phyloP scores from a whole-genome alignment of 2,888 invertebrate species.

The Selenia dentaria region DNA sequence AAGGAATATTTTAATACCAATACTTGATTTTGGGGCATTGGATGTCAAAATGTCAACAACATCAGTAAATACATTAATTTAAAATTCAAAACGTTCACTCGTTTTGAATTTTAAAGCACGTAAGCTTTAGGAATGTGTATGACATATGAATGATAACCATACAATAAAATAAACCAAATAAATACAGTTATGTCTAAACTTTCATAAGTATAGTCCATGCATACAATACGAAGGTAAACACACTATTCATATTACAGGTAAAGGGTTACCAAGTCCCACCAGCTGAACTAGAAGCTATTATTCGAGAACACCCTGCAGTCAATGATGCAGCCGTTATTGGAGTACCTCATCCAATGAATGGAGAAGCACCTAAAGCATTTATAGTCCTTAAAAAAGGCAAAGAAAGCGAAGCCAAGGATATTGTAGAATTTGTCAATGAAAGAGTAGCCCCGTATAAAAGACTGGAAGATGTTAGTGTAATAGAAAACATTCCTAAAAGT shows the following conservation, averaged over 20 bases:
- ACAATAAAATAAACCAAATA: no score
- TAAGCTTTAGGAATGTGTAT: no score
- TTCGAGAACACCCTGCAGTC: conserved; percentile 90
- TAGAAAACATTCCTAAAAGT: conserved; percentile 90
- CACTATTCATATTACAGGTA: conserved; percentile 82
- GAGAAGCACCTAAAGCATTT: conserved; percentile 92
- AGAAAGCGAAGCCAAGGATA: conserved; percentile 72
- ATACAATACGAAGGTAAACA: no score
- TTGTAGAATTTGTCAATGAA: conserved; percentile 86
- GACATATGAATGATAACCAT: no score
- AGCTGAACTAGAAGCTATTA: conserved; percentile 92
- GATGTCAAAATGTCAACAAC: no score
- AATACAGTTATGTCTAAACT: no score
- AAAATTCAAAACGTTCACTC: no score
- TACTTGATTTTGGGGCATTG: no score
- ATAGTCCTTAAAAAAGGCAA: conserved; percentile 78
- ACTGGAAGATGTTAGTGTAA: conserved; percentile 87
- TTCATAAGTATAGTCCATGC: no score
- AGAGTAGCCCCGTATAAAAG: conserved; percentile 92
- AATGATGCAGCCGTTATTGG: conserved; percentile 94
- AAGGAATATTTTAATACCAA: no score
- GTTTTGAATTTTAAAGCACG: no score
- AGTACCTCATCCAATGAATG: conserved; percentile 87
- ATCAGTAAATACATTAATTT: no score
- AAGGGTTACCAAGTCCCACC: conserved; percentile 93